Conservation (phyloP, 2,113 vertebrate species). For the Scytalopus superciliaris region DNA sequence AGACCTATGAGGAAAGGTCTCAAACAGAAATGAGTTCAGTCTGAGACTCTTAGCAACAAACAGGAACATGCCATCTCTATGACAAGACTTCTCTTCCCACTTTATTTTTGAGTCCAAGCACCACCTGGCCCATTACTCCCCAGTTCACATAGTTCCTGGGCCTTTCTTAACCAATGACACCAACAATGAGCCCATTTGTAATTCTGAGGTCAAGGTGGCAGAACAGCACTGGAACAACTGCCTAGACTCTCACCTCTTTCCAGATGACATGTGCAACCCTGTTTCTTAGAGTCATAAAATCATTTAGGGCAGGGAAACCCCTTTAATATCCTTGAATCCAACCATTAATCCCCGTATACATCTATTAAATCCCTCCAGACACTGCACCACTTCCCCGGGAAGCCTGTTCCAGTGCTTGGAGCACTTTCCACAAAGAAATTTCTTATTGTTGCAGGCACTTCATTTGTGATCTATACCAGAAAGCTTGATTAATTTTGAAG, state of each 20-base stretch:
- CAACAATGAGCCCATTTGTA: background rate
- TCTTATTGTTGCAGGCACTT: background rate
- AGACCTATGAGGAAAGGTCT: background rate
- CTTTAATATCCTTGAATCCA: background rate
- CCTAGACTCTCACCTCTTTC: background rate
- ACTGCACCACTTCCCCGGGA: background rate
- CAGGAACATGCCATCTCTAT: background rate
- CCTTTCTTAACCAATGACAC: background rate
- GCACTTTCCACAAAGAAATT: background rate
- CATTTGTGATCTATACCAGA: background rate
- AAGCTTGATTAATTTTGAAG: background rate
- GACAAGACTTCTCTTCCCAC: background rate
- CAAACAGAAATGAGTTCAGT: background rate
- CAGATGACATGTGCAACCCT: background rate
- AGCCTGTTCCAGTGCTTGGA: background rate
- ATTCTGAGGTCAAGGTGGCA: background rate
- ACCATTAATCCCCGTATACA: too few relatives aligned
- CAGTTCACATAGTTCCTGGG: background rate
- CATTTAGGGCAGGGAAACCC: background rate
- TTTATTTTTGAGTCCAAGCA: background rate
- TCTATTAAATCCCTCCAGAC: background rate
- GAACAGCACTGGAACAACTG: background rate
- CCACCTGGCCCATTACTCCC: background rate
- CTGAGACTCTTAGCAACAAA: background rate
- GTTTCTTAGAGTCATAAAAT: background rate